Conservation (phyloP, 2,113 vertebrate species). For the Cyrtonyx montezumae region DNA sequence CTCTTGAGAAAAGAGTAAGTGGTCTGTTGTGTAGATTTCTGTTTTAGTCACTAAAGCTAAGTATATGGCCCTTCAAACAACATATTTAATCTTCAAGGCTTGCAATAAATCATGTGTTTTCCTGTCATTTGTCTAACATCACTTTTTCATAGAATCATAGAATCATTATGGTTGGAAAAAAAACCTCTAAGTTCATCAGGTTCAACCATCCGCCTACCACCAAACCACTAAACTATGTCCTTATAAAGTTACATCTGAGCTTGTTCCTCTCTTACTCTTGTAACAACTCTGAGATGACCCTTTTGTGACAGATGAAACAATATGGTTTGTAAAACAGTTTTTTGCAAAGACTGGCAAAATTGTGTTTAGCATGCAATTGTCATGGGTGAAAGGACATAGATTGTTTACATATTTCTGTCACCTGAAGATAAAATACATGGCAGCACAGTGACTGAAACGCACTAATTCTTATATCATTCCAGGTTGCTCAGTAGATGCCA, state of each 20-base stretch:
- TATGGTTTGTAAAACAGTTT: not conserved
- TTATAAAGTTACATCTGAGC: not conserved
- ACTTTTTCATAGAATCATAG: not conserved
- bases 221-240: too few relatives aligned
- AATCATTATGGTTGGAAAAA: too few relatives aligned
- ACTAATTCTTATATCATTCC: rapidly evolving
- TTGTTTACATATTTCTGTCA: not conserved
- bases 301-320: not conserved
- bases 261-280: not conserved
- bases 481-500: not conserved
- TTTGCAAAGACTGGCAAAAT: not conserved
- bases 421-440: not conserved
- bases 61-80: rapidly evolving
- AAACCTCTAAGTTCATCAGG: too few relatives aligned
- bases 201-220: too few relatives aligned
- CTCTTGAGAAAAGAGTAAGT: not conserved
- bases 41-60: not conserved
- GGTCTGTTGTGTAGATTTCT: not conserved
- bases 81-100: not conserved
- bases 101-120: not conserved
- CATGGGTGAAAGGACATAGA: not conserved
- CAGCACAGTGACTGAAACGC: not conserved
- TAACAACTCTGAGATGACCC: not conserved
- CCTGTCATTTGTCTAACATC: not conserved
- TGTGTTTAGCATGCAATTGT: not conserved